Evolutionary conservation across 2,888 invertebrate genomes (phyloP), one percentile per base, ranked within the genome.

Genomic region (Glyphotaelius pellucidus): DNA sequence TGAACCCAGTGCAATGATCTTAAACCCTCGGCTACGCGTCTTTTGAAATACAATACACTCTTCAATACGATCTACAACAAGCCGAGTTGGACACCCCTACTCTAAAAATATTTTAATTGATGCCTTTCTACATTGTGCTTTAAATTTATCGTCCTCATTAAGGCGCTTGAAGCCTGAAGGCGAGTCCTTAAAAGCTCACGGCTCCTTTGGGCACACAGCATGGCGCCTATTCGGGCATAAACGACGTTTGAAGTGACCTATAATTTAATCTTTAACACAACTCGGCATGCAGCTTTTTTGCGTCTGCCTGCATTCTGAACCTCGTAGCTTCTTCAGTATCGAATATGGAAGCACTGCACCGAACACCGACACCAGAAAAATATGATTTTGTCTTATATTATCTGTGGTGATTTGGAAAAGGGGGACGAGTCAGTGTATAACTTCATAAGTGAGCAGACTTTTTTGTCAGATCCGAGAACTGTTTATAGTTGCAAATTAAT

Each of bases 201-300:
- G 84, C 32, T 84, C 32, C 84, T 84, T 67, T 84, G n/a, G 38
- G 84, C 32, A 19, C 87, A 3, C 47, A 19, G 47, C 31, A 47
- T 35, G 79, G 88, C 88, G 80, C 88, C 88, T 32, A 35, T 31
- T 32, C 25, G 88, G 35, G 19, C 32, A 5, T 89, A 35, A 89
- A 89, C 79, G 88, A 80, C 88, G 31, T 89, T 89, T 79, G 32
- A 79, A 89, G 88, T 89, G 88, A 35, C 38, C 88, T 89, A 14
- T 89, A 89, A 89, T 89, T 89, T 89, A 79, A 87, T 47, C 15
- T 87, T 31, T 31, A 30, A 87, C 52, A 30, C 87, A 30, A 52
- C 30, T 83, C 67, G 81, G 31, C 25, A 4, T 83, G 5, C 81
- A 83, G 19, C 32, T 83, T 83, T 67, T 67, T 67, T 67, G 25